These are phyloP conservation scores for Bombyx huttoni DNA, from an alignment of 2,888 invertebrate genomes.

Conservation along the genomic window DNA sequence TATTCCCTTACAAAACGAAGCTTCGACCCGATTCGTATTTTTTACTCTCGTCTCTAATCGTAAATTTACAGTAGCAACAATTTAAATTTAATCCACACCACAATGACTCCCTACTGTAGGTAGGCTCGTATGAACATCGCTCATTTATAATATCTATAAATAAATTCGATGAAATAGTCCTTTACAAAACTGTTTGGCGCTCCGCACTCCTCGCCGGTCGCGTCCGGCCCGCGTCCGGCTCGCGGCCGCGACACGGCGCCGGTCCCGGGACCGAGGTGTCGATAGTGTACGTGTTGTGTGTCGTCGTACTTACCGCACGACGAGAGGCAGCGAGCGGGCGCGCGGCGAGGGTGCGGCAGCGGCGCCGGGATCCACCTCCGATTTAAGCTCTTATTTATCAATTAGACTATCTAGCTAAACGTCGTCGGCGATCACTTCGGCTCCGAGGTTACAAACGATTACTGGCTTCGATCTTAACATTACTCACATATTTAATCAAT, in stretches of 20 bases:
- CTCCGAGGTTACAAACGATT: conserved; percentile 49
- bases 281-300: conserved; percentile 17
- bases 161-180: conserved; percentile 72
- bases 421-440: conserved; percentile 47
- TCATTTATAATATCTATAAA: conserved; percentile 68
- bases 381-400: conserved; percentile 56
- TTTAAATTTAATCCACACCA: conserved; percentile 64
- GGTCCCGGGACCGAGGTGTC: too few relatives aligned
- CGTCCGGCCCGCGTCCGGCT: conserved; percentile 14
- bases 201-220: conserved; percentile 31
- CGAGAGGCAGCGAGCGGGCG: conserved; percentile 20
- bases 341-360: conserved; percentile 29
- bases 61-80: conserved; percentile 67
- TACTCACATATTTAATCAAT: conserved; percentile 53
- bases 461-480: conserved; percentile 58
- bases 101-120: conserved; percentile 53
- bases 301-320: conserved; percentile 39
- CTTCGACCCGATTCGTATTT: conserved; percentile 63
- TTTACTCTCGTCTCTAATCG: conserved; percentile 59
- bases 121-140: conserved; percentile 55
- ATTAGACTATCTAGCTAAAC: conserved; percentile 59
- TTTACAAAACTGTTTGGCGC: conserved; percentile 44
- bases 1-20: conserved; percentile 57
- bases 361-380: conserved; percentile 43
- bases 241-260: too few relatives aligned